phyloP scores from a whole-genome alignment of 2,888 invertebrate species.

The Odontomyia ornata region DNA sequence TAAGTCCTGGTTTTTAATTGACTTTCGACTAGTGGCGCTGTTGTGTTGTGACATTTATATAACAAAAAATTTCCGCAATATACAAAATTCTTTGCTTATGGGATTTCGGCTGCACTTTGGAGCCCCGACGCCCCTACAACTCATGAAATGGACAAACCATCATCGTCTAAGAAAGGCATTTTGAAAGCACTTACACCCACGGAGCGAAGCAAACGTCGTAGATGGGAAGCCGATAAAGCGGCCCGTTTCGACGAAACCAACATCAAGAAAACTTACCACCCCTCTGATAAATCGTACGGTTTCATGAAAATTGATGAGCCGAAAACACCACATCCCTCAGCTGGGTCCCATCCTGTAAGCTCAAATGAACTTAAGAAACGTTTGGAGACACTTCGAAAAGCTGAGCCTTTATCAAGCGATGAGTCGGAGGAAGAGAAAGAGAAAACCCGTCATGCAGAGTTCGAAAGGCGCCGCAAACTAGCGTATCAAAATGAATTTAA shows the following conservation, averaged over 20 bases:
- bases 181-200: background rate
- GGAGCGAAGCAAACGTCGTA: background rate
- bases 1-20: too few species aligned
- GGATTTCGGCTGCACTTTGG: too few species aligned
- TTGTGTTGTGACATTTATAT: too few species aligned
- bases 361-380: constrained; percentile 21
- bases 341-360: background rate
- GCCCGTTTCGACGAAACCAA: constrained; percentile 41
- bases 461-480: background rate
- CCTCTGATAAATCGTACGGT: constrained; percentile 37
- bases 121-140: background rate
- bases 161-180: background rate
- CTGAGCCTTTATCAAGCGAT: background rate
- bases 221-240: background rate
- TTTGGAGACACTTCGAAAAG: constrained; percentile 16
- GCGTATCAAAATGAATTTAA: constrained; percentile 21
- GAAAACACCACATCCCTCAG: constrained; percentile 24
- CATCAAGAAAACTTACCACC: constrained; percentile 39
- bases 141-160: background rate
- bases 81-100: too few species aligned
- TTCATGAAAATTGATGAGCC: constrained; percentile 46
- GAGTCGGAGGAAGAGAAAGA: background rate
- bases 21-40: too few species aligned
- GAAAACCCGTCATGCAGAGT: background rate
- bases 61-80: too few species aligned